Percentiles rank a stretch among this genome's conserved stretches.
phyloP scores from a whole-genome alignment of 2,888 invertebrate species.

The Lathronympha strigana region DNA sequence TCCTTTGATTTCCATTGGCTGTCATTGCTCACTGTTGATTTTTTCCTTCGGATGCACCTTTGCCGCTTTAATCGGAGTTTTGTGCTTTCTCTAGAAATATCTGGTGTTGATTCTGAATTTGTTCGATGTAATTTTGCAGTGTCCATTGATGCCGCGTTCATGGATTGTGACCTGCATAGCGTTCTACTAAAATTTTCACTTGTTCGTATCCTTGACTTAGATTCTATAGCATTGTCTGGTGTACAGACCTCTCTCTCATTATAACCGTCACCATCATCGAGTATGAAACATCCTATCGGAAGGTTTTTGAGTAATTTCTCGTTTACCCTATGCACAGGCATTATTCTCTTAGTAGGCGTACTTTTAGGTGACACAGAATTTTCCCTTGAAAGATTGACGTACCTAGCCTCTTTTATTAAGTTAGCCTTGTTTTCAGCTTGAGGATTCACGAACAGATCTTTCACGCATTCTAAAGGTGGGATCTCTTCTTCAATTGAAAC shows the following conservation, averaged over 20 bases:
- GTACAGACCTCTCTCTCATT: conserved; percentile 81
- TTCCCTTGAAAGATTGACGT: conserved; percentile 74
- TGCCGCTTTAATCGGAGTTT: conserved; percentile 80
- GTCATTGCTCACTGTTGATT: conserved; percentile 74
- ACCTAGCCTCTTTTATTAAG: conserved; percentile 76
- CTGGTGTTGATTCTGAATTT: conserved; percentile 73
- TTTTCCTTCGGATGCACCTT: conserved; percentile 83
- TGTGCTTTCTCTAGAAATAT: conserved; percentile 63
- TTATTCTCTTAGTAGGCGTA: conserved; percentile 66
- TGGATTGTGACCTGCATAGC: conserved; percentile 69
- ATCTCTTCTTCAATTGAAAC: conserved; percentile 58
- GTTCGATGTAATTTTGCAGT: conserved; percentile 58
- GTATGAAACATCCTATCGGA: conserved; percentile 76
- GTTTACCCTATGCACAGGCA: conserved; percentile 66
- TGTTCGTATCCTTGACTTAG: conserved; percentile 47
- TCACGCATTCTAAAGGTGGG: conserved; percentile 62
- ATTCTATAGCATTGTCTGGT: conserved; percentile 63
- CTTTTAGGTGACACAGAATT: conserved; percentile 75
- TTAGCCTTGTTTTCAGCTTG: conserved; percentile 72
- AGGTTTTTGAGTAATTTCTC: conserved; percentile 73
- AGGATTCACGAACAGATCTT: conserved; percentile 74
- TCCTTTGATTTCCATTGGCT: conserved; percentile 66
- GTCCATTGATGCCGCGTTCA: conserved; percentile 60
- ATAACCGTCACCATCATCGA: conserved; percentile 77
- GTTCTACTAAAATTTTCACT: conserved; percentile 57